Base-by-base conservation (phyloP, 2,113 vertebrate genomes). In the Carollia perspicillata region DNA sequence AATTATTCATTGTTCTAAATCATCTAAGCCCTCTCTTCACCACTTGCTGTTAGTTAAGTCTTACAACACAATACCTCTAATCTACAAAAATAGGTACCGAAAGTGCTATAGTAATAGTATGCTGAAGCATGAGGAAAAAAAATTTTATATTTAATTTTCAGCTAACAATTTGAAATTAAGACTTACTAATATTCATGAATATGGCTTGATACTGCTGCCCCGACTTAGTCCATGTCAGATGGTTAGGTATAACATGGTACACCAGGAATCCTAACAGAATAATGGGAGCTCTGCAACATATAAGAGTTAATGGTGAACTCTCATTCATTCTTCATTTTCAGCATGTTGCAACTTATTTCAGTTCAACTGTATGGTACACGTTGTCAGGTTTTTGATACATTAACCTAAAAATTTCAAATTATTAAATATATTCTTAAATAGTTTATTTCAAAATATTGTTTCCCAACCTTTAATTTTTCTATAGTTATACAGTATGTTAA, bases 351-450 rank as follows among this genome's bases (percentile, higher is more conserved):
- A 79, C 44, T 75, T 93, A 84, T 8, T 92, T 35, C 12, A 66
- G 44, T 79, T 91, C 40, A 89, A 84, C 40, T 42, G 28, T 49
- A 3, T 78, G 33, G 22, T 53, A 88, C 28, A 91, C 60, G 55
- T 80, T 75, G 71, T 94, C 53, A 79, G 35, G 30, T 84, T 93
- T 79, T 55, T 84, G 63, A 28, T 79, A 66, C 40, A 88, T 75
- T 78, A 93, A 90, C 55, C 81, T 78, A 30, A 95, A 93, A 90
- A 14, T 63, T 58, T 88, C 37, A 87, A 87, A 78, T 93, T 86
- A 88, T 42, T 79, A 91, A 90, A 83, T 75, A 75, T 51, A 89
- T 72, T 78, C 51, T 78, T 30, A 58, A 74, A 89, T 6, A 53
- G 42, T 51, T 94, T 84, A 91, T 60, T 91, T 88, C 49, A 84